Evolutionary conservation across 2,888 invertebrate species (phyloP).

Genomic region (Eurytoma californica): DNA sequence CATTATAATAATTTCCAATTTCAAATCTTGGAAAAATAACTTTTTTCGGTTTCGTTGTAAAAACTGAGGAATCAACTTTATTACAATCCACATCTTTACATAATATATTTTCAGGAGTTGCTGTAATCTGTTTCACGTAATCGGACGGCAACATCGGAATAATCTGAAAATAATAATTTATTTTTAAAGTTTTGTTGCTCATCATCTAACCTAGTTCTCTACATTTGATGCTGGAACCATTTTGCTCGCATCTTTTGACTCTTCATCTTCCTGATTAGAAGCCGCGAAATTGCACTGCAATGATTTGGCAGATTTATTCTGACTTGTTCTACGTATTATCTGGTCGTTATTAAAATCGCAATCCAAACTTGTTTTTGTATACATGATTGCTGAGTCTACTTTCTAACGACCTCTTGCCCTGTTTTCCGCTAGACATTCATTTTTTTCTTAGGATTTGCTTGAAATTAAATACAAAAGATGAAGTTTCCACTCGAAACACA

Average conservation of each 20-base stretch:
- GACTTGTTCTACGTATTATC: not conserved
- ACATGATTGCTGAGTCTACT: not conserved
- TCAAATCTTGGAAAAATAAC: conserved; percentile 80
- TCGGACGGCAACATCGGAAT: conserved; percentile 62
- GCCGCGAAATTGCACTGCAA: not conserved
- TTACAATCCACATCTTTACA: conserved; percentile 11
- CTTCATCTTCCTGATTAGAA: not conserved
- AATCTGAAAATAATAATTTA: conserved; percentile 9
- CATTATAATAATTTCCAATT: conserved; percentile 75
- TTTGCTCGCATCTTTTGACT: not conserved
- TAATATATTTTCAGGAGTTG: conserved; percentile 63
- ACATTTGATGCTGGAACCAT: not conserved
- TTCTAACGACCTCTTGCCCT: not conserved
- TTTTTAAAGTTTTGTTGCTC: not conserved
- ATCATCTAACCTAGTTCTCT: not conserved
- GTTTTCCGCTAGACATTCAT: not conserved
- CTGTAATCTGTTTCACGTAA: conserved; percentile 63
- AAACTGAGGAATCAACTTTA: conserved; percentile 39
- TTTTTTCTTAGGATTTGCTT: not conserved
- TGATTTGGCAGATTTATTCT: not conserved
- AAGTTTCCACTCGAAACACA: too few relatives aligned
- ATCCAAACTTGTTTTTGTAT: not conserved
- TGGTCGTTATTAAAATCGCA: not conserved
- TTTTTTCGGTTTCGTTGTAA: conserved; percentile 75
- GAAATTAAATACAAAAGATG: conserved; percentile 21